Conservation (phyloP, 2,113 vertebrate species). For the Cottus gobio region DNA sequence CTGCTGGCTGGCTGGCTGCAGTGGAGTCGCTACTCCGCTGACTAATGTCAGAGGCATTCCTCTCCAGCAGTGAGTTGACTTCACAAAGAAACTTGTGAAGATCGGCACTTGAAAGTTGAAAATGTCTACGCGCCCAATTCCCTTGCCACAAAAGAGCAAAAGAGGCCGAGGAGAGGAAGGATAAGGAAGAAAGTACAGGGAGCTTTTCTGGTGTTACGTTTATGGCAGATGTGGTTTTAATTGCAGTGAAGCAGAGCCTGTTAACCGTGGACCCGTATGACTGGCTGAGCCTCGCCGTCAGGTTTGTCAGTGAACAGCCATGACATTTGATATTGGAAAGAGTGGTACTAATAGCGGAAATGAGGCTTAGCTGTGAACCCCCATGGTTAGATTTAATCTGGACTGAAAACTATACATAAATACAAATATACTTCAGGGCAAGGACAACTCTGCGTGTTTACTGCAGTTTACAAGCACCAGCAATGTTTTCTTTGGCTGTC, state of each 20-base stretch:
- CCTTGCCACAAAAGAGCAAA: constrained; percentile 20
- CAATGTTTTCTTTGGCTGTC: constrained; percentile 53
- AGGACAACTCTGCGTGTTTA: constrained; percentile 49
- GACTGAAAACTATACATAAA: constrained; percentile 53
- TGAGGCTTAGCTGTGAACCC: constrained; percentile 36
- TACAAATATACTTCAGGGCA: constrained; percentile 51
- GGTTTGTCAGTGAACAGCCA: constrained; percentile 11
- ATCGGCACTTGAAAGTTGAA: constrained; percentile 44
- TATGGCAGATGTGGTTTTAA: constrained; percentile 48
- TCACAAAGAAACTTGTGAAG: constrained; percentile 52
- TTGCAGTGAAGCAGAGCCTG: constrained; percentile 24
- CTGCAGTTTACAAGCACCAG: constrained; percentile 65
- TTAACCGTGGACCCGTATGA: constrained; percentile 10
- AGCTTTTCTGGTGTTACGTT: constrained; percentile 25
- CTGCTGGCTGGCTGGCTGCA: constrained; percentile 33
- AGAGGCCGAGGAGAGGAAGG: neutral
- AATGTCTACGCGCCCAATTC: constrained; percentile 25
- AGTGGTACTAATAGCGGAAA: constrained; percentile 18
- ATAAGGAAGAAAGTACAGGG: constrained; percentile 4
- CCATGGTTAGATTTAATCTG: constrained; percentile 41
- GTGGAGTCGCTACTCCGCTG: constrained; percentile 37
- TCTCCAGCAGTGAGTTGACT: constrained; percentile 37
- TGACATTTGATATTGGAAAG: constrained; percentile 37
- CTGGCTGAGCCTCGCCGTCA: neutral
- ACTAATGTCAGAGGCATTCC: constrained; percentile 72